Percentiles rank a stretch among this genome's conserved stretches.
phyloP scores from a whole-genome alignment of 2,113 vertebrate genomes.

The Malurus alboscapulatus region DNA sequence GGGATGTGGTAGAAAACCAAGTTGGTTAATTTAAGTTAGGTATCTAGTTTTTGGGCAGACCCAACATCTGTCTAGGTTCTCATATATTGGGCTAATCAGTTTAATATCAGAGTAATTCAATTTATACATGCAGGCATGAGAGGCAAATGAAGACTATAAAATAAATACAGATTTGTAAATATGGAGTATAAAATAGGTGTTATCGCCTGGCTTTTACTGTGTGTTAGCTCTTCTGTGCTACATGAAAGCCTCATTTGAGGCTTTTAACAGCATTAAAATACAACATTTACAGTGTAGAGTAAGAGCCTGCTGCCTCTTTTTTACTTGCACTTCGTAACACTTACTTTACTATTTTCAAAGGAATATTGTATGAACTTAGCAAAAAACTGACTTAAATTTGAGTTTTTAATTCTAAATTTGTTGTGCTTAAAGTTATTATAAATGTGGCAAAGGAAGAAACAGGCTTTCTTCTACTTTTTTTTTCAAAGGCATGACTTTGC shows the following conservation, averaged over 20 bases:
- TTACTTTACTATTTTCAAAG: not conserved
- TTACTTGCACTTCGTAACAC: not conserved
- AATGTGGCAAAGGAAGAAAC: not conserved
- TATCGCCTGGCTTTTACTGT: not conserved
- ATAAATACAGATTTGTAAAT: not conserved
- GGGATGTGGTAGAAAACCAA: not conserved
- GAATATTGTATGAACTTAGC: not conserved
- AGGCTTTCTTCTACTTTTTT: not conserved
- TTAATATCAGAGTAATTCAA: not conserved
- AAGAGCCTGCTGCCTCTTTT: not conserved
- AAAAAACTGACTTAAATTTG: not conserved
- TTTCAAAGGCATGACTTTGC: not conserved
- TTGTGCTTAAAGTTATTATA: not conserved
- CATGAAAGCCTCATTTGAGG: not conserved
- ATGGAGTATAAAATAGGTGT: not conserved
- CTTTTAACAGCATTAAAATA: not conserved
- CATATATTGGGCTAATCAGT: not conserved
- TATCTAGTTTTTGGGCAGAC: not conserved
- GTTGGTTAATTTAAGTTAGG: not conserved
- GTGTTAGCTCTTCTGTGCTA: not conserved
- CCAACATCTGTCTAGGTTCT: not conserved
- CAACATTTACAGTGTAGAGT: not conserved
- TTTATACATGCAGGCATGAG: not conserved
- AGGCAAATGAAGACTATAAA: not conserved
- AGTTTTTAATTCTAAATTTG: not conserved